Conservation (phyloP, 2,797 vertebrate genomes). For the Takifugu ocellatus region DNA sequence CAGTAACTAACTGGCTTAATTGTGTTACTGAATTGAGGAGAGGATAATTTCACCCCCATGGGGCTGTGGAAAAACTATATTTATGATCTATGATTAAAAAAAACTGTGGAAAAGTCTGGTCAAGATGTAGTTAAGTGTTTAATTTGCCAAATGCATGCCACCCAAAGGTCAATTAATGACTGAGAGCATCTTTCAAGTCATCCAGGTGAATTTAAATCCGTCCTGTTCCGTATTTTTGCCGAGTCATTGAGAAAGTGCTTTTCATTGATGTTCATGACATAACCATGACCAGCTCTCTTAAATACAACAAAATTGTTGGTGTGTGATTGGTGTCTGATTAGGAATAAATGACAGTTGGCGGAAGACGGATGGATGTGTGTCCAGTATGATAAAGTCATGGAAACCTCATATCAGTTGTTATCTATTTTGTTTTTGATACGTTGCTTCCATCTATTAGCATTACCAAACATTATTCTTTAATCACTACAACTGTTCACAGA, state of each 20-base stretch:
- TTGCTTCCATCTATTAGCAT: no score
- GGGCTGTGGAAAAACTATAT: slow-evolving; percentile 72
- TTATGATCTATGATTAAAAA: slow-evolving; percentile 61
- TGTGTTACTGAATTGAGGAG: slow-evolving; percentile 45
- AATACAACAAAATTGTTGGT: slow-evolving; percentile 50
- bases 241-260: slow-evolving; percentile 25
- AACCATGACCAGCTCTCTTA: slow-evolving; percentile 69
- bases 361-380: no score
- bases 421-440: no score
- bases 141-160: slow-evolving; percentile 56
- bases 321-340: slow-evolving; percentile 29
- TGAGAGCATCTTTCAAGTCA: slow-evolving; percentile 10
- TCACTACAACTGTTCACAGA: no score
- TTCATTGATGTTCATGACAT: slow-evolving; percentile 42
- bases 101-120: slow-evolving; percentile 57
- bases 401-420: no score
- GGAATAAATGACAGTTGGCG: no score
- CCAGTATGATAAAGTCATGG: slow-evolving; percentile 4
- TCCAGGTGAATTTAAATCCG: slow-evolving; percentile 13
- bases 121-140: slow-evolving; percentile 60
- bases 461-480: no score
- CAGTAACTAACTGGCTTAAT: slow-evolving; percentile 15
- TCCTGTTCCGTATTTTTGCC: slow-evolving; percentile 20
- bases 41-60: slow-evolving; percentile 76
- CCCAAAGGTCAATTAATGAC: slow-evolving; percentile 16